These are phyloP conservation scores for Pilophorus perplexus DNA, from an alignment of 2,888 invertebrate species.

Conservation along the genomic window DNA sequence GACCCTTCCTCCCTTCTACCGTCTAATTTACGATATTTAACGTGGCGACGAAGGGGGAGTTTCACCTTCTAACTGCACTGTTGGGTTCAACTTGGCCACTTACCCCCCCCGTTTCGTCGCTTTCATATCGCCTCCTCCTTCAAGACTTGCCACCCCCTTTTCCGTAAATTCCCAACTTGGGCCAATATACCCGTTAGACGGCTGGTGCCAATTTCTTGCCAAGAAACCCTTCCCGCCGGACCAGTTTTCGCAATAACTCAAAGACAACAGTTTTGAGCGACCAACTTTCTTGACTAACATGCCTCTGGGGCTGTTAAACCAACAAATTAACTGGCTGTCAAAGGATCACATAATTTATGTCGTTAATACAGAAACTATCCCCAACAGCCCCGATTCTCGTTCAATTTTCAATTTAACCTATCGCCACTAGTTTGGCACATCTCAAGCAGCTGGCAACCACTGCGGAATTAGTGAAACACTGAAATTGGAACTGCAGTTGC, in stretches of 20 bases:
- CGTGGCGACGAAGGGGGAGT: not conserved
- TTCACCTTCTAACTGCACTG: not conserved
- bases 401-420: too few species aligned
- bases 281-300: slow-evolving; percentile 19
- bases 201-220: slow-evolving; percentile 38
- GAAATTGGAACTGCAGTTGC: too few species aligned
- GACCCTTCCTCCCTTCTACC: too few species aligned
- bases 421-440: too few species aligned
- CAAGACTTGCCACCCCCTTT: slow-evolving; percentile 8
- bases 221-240: slow-evolving; percentile 9
- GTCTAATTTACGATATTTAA: slow-evolving; percentile 31
- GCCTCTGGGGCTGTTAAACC: slow-evolving; percentile 5
- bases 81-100: slow-evolving; percentile 3
- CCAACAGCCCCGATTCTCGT: too few species aligned
- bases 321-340: slow-evolving; percentile 35
- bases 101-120: not conserved
- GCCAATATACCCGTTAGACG: slow-evolving; percentile 31
- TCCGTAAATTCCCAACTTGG: slow-evolving; percentile 34
- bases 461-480: too few species aligned
- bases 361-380: slow-evolving; percentile 5
- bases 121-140: slow-evolving; percentile 8
- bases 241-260: slow-evolving; percentile 34
- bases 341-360: slow-evolving; percentile 15
- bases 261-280: slow-evolving; percentile 34
- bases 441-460: too few species aligned